Conservation (phyloP, 37 sponge, comb jelly and placozoan genomes). For the Chondrosia reniformis region DNA sequence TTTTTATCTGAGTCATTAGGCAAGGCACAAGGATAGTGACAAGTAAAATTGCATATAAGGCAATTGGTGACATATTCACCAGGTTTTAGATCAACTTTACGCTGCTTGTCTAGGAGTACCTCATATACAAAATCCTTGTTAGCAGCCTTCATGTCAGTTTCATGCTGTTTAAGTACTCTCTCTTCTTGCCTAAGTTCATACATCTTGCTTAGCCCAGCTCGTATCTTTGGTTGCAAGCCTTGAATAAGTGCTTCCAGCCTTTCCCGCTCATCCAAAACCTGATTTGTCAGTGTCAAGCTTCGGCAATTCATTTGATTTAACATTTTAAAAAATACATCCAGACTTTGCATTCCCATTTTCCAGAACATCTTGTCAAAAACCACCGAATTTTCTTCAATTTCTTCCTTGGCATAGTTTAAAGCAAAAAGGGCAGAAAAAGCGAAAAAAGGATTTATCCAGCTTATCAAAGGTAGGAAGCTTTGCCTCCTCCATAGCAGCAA, state of each 20-base stretch:
- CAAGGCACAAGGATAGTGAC: neutral
- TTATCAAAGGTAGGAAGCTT: constrained; percentile 39
- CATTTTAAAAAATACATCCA: constrained; percentile 36
- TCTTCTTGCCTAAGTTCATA: constrained; percentile 41
- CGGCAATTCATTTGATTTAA: neutral
- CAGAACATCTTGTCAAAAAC: too few relatives aligned
- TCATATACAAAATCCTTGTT: neutral
- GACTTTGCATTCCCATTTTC: constrained; percentile 58
- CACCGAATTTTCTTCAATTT: too few relatives aligned
- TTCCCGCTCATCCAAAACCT: constrained; percentile 53
- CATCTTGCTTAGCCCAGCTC: constrained; percentile 29
- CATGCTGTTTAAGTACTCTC: constrained; percentile 23
- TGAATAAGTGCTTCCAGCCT: constrained; percentile 41
- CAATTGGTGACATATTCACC: constrained; percentile 15
- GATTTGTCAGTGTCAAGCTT: constrained; percentile 50
- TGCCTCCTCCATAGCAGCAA: constrained; percentile 57
- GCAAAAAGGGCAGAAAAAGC: constrained; percentile 62
- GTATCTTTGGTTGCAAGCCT: constrained; percentile 41
- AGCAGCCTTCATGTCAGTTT: constrained; percentile 34
- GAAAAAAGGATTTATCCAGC: constrained; percentile 28
- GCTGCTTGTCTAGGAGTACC: neutral
- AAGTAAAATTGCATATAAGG: constrained; percentile 23
- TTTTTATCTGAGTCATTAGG: constrained; percentile 7
- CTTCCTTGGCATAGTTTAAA: too few relatives aligned
- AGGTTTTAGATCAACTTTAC: neutral